A percentile compares a stretch with the other conserved stretches of the same genome.
phyloP scores from a whole-genome alignment of 2,113 vertebrate genomes.

The Bothrops jararaca region DNA sequence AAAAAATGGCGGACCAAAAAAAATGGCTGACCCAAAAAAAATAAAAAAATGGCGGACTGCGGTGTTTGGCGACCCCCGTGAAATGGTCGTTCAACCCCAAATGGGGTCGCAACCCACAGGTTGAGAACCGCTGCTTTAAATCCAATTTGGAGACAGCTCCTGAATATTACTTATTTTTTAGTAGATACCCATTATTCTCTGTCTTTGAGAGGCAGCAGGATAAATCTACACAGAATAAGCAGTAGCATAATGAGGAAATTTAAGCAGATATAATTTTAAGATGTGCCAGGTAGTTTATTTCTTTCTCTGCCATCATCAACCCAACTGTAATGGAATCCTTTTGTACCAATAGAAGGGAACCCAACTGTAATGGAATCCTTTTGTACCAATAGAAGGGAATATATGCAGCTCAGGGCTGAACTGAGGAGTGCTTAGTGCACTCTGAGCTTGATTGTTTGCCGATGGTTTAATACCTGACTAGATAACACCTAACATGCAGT shows the following conservation, averaged over 20 bases:
- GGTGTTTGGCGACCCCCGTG: no score
- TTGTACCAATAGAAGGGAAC: background rate
- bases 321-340: background rate
- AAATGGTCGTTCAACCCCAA: no score
- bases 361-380: background rate
- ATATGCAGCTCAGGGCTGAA: background rate
- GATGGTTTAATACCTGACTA: background rate
- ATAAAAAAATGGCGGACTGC: no score
- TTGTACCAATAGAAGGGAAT: background rate
- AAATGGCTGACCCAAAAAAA: no score
- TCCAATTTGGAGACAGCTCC: background rate
- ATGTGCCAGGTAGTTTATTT: background rate
- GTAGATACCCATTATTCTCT: background rate
- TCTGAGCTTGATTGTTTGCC: background rate
- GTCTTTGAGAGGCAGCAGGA: background rate
- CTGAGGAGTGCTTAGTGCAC: background rate
- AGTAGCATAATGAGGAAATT: background rate
- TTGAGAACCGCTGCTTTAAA: no score
- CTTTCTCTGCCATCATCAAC: background rate
- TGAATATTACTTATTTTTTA: background rate
- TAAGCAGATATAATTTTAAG: background rate
- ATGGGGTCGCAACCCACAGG: no score
- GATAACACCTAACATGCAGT: background rate
- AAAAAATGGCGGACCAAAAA: no score
- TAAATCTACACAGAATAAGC: background rate